phyloP scores from a whole-genome alignment of 2,888 invertebrate genomes.

The Sarcophaga variegata region DNA sequence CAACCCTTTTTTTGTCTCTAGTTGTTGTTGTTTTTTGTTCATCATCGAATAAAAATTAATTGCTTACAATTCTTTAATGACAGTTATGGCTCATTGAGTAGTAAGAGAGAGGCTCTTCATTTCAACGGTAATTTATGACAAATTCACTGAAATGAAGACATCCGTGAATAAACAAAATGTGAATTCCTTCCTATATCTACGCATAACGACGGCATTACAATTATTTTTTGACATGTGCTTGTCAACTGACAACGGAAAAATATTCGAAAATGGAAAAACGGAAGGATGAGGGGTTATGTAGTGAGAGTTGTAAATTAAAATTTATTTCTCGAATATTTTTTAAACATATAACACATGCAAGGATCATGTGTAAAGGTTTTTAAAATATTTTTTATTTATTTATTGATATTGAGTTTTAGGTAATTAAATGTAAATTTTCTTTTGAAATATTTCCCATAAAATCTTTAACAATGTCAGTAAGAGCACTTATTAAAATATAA shows the following conservation, averaged over 20 bases:
- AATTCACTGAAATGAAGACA: constrained; percentile 44
- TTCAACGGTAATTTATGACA: constrained; percentile 56
- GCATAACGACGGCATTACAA: too few relatives aligned
- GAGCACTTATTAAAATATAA: background rate
- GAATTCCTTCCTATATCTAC: background rate
- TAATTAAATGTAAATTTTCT: constrained; percentile 42
- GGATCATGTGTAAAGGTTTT: background rate
- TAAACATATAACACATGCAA: background rate
- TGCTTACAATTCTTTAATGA: constrained; percentile 59
- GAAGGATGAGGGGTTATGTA: background rate
- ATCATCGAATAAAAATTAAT: constrained; percentile 55
- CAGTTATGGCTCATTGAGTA: constrained; percentile 62
- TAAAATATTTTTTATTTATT: background rate
- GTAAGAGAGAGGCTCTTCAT: constrained; percentile 10
- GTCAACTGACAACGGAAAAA: background rate
- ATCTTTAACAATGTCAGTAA: background rate
- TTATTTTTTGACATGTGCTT: constrained; percentile 22
- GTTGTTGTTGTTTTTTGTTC: background rate
- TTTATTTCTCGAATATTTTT: too few relatives aligned
- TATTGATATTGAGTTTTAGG: background rate
- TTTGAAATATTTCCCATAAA: background rate
- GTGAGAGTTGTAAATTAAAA: too few relatives aligned
- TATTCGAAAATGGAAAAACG: background rate
- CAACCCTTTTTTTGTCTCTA: constrained; percentile 47
- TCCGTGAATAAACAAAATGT: constrained; percentile 27